Conservation (phyloP, 2,113 vertebrate species). For the Carassius carassius region DNA sequence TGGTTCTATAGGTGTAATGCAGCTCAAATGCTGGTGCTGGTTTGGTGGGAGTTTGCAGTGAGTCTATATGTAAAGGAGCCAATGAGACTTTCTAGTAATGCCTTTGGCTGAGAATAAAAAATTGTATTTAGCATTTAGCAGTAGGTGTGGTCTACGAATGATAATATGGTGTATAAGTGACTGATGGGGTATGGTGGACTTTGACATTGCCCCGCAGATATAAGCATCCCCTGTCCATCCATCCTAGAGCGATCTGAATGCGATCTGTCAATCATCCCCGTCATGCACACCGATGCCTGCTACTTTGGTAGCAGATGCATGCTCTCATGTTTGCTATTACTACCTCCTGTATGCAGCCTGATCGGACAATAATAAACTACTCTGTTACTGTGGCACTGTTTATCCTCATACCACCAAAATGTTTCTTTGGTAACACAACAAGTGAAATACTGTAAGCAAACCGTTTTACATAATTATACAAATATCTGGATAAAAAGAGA, state of each 20-base stretch:
- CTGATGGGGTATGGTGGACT: neutral
- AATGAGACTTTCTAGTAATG: no score
- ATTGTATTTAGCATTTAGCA: constrained; percentile 17
- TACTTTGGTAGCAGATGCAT: constrained; percentile 11
- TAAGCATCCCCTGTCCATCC: constrained; percentile 78
- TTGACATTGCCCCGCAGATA: constrained; percentile 82
- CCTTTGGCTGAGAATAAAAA: constrained; percentile 1
- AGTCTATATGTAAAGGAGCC: no score
- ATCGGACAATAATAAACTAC: neutral
- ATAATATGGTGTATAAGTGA: neutral
- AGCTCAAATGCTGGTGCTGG: neutral
- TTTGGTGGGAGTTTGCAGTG: neutral
- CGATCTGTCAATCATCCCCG: constrained; percentile 76
- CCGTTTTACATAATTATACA: neutral
- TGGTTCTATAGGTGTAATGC: neutral
- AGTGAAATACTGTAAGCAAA: neutral
- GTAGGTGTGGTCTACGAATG: neutral
- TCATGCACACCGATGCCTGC: neutral
- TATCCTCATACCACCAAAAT: neutral
- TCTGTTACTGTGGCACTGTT: neutral
- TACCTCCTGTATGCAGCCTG: neutral
- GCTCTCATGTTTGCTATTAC: neutral
- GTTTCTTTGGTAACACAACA: neutral
- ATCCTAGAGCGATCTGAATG: constrained; percentile 78
- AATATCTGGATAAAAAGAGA: neutral